Evolutionary conservation across 1,140 invertebrate species (phyloP).

Genomic region (Hestina assimilis): DNA sequence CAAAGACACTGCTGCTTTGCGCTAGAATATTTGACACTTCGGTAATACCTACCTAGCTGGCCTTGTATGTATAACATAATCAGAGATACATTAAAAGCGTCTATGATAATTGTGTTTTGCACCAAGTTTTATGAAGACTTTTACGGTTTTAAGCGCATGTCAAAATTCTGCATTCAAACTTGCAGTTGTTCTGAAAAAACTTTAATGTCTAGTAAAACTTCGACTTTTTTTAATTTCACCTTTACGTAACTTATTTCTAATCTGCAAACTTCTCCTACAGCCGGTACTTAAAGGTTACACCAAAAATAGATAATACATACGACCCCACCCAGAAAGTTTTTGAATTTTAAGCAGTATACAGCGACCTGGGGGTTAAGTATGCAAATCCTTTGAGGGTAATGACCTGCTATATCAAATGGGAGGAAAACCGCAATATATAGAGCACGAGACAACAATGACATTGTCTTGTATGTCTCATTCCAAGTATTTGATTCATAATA

Average conservation of each 20-base stretch:
- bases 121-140: no score
- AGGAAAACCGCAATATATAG: slow-evolving; percentile 18
- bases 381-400: slow-evolving; percentile 14
- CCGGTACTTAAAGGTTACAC: slow-evolving; percentile 3
- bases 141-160: no score
- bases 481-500: no score
- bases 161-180: no score
- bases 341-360: slow-evolving; percentile 14
- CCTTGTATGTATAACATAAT: no score
- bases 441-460: slow-evolving; percentile 2
- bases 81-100: no score
- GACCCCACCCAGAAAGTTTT: slow-evolving; percentile 7
- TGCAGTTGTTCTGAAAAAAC: no score
- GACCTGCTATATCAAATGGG: slow-evolving; percentile 14
- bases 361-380: slow-evolving; percentile 18
- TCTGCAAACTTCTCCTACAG: not conserved
- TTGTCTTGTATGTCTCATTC: not conserved
- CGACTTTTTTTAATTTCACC: not conserved
- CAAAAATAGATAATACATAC: slow-evolving; percentile 6
- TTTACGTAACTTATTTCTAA: not conserved
- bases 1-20: no score
- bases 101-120: no score
- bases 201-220: no score
- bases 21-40: no score
- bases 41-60: no score